phyloP scores from a whole-genome alignment of 2,888 invertebrate species.

The Cryptophagus acutangulus region DNA sequence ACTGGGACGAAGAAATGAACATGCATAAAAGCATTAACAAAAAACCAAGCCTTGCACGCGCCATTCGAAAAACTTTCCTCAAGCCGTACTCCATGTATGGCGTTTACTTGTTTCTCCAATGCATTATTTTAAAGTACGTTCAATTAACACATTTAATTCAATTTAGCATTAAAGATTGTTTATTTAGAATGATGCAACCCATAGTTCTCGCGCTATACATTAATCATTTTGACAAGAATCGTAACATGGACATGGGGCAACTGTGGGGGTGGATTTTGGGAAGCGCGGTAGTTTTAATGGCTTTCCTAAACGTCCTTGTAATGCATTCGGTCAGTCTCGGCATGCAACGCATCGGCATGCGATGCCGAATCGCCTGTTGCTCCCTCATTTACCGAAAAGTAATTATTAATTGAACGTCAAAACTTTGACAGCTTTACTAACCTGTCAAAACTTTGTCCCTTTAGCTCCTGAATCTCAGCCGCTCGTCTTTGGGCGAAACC shows the following conservation, averaged over 20 bases:
- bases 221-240: slow-evolving; percentile 54
- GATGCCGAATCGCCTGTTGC: slow-evolving; percentile 70
- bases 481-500: slow-evolving; percentile 70
- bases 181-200: slow-evolving; percentile 58
- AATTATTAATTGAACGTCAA: slow-evolving; percentile 18
- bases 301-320: slow-evolving; percentile 56
- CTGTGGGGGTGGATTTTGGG: slow-evolving; percentile 64
- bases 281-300: slow-evolving; percentile 55
- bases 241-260: slow-evolving; percentile 48
- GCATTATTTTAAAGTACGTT: slow-evolving; percentile 56
- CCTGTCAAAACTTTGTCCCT: slow-evolving; percentile 16
- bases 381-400: slow-evolving; percentile 83
- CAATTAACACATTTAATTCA: background rate
- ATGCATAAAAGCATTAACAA: slow-evolving; percentile 52
- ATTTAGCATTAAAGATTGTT: slow-evolving; percentile 4
- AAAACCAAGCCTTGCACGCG: slow-evolving; percentile 60
- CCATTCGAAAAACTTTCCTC: slow-evolving; percentile 59
- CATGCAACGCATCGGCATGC: slow-evolving; percentile 67
- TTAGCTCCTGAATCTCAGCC: slow-evolving; percentile 59
- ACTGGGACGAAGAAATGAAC: slow-evolving; percentile 62
- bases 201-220: slow-evolving; percentile 59
- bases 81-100: slow-evolving; percentile 58
- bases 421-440: background rate
- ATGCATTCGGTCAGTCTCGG: slow-evolving; percentile 60
- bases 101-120: slow-evolving; percentile 53